A percentile compares a stretch with the other conserved stretches of the same genome.
phyloP scores from a whole-genome alignment of 2,797 vertebrate species.

The Limosa lapponica region DNA sequence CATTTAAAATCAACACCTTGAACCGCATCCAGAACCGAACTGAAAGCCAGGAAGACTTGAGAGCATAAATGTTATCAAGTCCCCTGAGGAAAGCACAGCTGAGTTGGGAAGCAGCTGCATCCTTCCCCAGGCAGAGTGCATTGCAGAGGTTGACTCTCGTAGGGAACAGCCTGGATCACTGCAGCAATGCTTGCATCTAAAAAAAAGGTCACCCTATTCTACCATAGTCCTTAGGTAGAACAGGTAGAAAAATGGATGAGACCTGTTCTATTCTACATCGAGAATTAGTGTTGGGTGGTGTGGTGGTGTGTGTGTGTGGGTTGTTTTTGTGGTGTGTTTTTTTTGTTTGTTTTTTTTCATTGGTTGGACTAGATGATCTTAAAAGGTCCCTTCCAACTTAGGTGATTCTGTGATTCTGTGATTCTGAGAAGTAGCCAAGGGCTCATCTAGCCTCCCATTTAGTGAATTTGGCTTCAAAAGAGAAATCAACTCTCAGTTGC shows the following conservation, averaged over 20 bases:
- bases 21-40: neutral
- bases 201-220: neutral
- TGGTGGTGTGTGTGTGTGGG: too few species aligned
- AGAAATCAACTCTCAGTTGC: neutral
- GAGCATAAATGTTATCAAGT: neutral
- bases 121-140: neutral
- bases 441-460: neutral
- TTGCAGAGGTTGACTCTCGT: neutral
- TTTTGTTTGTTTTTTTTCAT: too few species aligned
- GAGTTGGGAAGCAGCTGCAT: neutral
- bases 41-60: neutral
- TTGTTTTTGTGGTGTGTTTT: too few species aligned
- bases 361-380: too few species aligned
- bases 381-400: too few species aligned
- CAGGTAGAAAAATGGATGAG: neutral
- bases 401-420: too few species aligned
- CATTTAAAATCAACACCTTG: neutral
- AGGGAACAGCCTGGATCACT: neutral
- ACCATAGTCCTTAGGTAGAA: too few species aligned
- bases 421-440: neutral
- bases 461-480: neutral
- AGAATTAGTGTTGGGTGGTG: too few species aligned
- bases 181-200: neutral
- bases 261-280: neutral
- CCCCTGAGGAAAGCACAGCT: neutral